Evolutionary conservation across 2,888 invertebrate species (phyloP).

Genomic region (Vesta saturnalis): DNA sequence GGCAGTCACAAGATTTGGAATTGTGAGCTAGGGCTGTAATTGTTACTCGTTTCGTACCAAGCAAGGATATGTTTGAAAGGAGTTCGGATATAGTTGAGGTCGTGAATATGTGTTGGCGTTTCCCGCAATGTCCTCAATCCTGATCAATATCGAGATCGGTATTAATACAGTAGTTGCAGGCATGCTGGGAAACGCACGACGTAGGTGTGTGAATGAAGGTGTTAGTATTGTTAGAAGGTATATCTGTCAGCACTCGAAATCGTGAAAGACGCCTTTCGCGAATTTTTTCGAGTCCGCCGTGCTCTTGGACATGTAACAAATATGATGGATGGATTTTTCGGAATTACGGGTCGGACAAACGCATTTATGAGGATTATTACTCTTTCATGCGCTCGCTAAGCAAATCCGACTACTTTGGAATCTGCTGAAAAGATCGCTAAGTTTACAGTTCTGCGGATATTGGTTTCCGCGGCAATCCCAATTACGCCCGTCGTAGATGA

Average conservation of each 20-base stretch:
- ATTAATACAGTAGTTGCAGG: background rate
- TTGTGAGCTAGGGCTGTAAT: conserved; percentile 1
- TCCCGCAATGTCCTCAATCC: background rate
- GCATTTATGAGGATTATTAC: too few relatives aligned
- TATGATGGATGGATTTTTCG: background rate
- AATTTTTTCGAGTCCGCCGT: background rate
- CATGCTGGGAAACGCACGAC: background rate
- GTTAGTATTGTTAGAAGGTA: background rate
- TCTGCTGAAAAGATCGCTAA: too few relatives aligned
- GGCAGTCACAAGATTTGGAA: background rate
- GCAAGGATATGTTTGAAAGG: background rate
- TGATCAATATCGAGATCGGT: background rate
- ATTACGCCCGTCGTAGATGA: too few relatives aligned
- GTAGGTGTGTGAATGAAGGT: conserved; percentile 4
- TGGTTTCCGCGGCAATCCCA: too few relatives aligned
- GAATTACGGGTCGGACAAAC: too few relatives aligned
- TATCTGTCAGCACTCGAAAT: conserved; percentile 15
- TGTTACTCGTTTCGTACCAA: background rate
- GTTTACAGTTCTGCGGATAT: too few relatives aligned
- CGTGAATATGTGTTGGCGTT: background rate
- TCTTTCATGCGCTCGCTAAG: too few relatives aligned
- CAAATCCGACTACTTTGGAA: too few relatives aligned
- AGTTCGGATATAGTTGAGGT: background rate
- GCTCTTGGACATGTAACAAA: conserved; percentile 10
- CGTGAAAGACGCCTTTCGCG: background rate